phyloP scores from a whole-genome alignment of 2,797 vertebrate genomes.

The Eospalax fontanierii region DNA sequence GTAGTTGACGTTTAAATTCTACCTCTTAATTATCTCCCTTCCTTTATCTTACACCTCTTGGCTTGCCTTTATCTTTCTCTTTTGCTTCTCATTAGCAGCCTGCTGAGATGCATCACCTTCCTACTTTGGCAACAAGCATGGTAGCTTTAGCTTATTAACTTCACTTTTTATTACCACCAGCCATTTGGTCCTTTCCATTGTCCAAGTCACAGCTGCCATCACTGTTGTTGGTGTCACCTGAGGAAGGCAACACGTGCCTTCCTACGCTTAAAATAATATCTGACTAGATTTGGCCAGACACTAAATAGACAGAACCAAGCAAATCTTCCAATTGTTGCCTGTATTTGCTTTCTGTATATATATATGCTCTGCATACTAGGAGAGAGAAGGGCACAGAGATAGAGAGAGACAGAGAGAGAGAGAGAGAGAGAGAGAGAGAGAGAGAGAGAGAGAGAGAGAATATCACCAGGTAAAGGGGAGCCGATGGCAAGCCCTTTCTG shows the following conservation, averaged over 20 bases:
- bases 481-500: constrained; percentile 72
- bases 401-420: background rate
- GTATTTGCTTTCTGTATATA: constrained; percentile 33
- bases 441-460: background rate
- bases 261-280: constrained; percentile 31
- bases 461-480: constrained; percentile 69
- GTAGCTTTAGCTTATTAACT: constrained; percentile 26
- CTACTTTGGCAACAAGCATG: constrained; percentile 10
- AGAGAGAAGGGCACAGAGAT: background rate
- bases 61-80: constrained; percentile 36
- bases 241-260: constrained; percentile 2
- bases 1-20: constrained; percentile 54
- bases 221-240: constrained; percentile 47
- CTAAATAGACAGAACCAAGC: constrained; percentile 19
- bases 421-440: background rate
- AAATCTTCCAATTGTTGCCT: constrained; percentile 52
- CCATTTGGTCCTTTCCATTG: background rate
- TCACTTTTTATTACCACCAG: background rate
- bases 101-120: constrained; percentile 54
- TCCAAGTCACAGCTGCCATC: constrained; percentile 68
- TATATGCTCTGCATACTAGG: background rate
- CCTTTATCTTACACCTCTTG: constrained; percentile 49
- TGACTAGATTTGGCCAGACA: constrained; percentile 58
- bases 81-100: constrained; percentile 75
- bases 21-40: constrained; percentile 66